Percentiles rank a stretch among this genome's conserved stretches.
Evolutionary conservation across 2,888 invertebrate species (phyloP).

Genomic region (Dichetophora obliterata): DNA sequence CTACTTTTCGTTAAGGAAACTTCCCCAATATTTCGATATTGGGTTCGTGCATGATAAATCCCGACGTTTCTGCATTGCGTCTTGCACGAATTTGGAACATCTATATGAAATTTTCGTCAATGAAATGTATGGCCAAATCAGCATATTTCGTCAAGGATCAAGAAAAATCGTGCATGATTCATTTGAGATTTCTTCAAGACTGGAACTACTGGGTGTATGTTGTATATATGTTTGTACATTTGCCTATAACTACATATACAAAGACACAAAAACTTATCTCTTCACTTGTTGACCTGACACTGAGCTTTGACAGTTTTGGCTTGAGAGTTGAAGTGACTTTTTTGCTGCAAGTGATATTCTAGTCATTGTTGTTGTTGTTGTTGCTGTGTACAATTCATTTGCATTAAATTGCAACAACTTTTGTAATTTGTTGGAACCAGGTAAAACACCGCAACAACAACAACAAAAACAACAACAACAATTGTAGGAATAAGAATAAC

Average conservation of each 20-base stretch:
- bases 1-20: too few relatives aligned
- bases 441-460: conserved; percentile 4
- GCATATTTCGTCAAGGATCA: too few relatives aligned
- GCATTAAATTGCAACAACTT: conserved; percentile 32
- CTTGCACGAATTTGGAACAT: too few relatives aligned
- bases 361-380: conserved; percentile 7
- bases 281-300: conserved; percentile 11
- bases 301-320: conserved; percentile 29
- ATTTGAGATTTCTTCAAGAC: too few relatives aligned
- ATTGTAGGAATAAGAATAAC: neutral
- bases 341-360: neutral
- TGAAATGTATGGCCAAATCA: too few relatives aligned
- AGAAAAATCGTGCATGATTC: too few relatives aligned
- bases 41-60: too few relatives aligned
- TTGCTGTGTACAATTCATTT: conserved; percentile 13
- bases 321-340: neutral
- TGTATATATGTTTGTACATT: neutral
- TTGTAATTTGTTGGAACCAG: conserved; percentile 24
- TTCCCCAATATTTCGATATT: too few relatives aligned
- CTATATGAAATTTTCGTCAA: too few relatives aligned
- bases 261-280: neutral
- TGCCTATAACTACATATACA: neutral
- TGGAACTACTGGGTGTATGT: neutral
- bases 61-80: too few relatives aligned
- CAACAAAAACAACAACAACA: neutral